A percentile compares a stretch with the other conserved stretches of the same genome.
These are phyloP conservation scores for Latrodectus hesperus DNA, from an alignment of 2,888 invertebrate genomes.

Conservation along the genomic window DNA sequence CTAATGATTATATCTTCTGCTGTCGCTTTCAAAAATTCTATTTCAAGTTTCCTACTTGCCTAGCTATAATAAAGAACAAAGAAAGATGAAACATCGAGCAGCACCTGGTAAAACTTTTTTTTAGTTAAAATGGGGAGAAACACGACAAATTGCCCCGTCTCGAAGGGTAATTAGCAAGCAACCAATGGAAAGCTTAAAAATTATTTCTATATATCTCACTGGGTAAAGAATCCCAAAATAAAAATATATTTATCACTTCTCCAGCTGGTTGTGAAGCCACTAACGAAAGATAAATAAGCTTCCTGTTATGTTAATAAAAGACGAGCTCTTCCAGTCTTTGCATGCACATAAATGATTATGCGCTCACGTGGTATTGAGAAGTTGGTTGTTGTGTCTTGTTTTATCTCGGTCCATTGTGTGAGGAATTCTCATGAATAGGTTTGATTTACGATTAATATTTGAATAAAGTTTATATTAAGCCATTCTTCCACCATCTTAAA, in stretches of 20 bases:
- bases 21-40: neutral
- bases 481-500: too few species aligned
- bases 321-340: slow-evolving; percentile 35
- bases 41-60: too few species aligned
- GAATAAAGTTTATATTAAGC: too few species aligned
- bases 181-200: neutral
- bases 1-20: slow-evolving; percentile 3
- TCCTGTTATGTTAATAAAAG: slow-evolving; percentile 35
- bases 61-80: neutral
- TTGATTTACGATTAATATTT: too few species aligned
- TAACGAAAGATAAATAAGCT: slow-evolving; percentile 21
- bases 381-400: slow-evolving; percentile 3
- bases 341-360: slow-evolving; percentile 32
- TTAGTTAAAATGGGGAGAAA: slow-evolving; percentile 4
- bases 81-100: neutral
- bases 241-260: slow-evolving; percentile 11
- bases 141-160: slow-evolving; percentile 9
- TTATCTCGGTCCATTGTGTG: neutral
- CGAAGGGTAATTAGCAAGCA: slow-evolving; percentile 22
- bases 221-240: slow-evolving; percentile 24
- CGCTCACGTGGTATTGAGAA: slow-evolving; percentile 37
- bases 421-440: too few species aligned
- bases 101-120: neutral
- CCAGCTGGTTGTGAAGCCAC: slow-evolving; percentile 46
- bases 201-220: slow-evolving; percentile 4